Evolutionary conservation across 2,113 vertebrate genomes (phyloP).

Genomic region (Sinosuthora webbiana): DNA sequence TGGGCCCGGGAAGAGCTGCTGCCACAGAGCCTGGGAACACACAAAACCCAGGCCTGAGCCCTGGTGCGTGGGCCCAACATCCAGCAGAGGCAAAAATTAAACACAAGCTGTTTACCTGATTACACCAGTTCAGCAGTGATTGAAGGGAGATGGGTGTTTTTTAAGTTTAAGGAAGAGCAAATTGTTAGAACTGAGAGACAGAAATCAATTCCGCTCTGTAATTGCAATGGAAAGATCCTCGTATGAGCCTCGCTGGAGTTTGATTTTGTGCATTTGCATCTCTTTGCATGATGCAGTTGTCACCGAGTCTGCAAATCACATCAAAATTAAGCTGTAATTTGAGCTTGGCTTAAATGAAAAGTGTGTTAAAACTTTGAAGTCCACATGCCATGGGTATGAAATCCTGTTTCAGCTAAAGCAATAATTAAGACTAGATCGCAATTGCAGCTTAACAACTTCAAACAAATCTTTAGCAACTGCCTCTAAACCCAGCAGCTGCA

Average conservation of each 20-base stretch:
- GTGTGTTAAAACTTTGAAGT: neutral
- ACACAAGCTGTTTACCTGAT: constrained; percentile 60
- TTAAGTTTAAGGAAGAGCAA: constrained; percentile 16
- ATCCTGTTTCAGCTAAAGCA: neutral
- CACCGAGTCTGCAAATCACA: neutral
- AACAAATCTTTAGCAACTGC: neutral
- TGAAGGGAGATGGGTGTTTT: neutral
- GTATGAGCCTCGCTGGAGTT: neutral
- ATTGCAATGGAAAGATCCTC: neutral
- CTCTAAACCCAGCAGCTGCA: neutral
- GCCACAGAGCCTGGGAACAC: neutral
- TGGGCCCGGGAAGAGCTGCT: neutral
- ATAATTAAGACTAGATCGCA: neutral
- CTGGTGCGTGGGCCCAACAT: constrained; percentile 26
- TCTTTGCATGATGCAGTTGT: neutral
- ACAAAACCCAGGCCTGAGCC: neutral
- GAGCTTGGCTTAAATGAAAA: constrained; percentile 8
- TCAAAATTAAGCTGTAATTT: constrained; percentile 25
- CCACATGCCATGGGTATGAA: neutral
- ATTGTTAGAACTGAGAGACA: neutral
- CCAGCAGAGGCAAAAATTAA: constrained; percentile 44
- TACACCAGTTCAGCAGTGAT: neutral
- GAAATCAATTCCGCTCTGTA: neutral
- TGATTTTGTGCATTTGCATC: neutral
- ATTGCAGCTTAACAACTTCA: neutral